Conservation (phyloP, 2,797 vertebrate genomes). For the Orestias chungarensis region DNA sequence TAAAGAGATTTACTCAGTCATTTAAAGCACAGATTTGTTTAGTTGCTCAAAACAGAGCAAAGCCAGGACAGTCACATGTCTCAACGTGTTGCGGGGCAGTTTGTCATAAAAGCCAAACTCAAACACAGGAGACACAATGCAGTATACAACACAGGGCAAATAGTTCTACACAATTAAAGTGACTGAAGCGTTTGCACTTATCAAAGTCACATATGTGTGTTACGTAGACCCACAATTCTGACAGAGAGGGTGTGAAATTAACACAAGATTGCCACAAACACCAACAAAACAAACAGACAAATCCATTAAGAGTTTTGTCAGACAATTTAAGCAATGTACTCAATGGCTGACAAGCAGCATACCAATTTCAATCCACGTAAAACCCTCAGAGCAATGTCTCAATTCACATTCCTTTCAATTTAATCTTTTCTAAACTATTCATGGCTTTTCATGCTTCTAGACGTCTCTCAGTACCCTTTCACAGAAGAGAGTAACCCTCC, state of each 20-base stretch:
- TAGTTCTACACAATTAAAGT: neutral
- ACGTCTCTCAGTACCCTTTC: constrained; percentile 62
- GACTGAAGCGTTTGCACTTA: neutral
- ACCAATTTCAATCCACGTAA: constrained; percentile 36
- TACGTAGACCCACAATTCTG: neutral
- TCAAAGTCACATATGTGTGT: neutral
- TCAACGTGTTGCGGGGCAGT: constrained; percentile 50
- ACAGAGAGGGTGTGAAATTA: neutral
- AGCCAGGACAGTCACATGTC: constrained; percentile 51
- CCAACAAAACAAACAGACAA: neutral
- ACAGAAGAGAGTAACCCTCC: constrained; percentile 57
- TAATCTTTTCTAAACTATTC: constrained; percentile 43
- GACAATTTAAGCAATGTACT: neutral
- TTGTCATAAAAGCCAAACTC: constrained; percentile 32
- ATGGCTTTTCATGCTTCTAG: constrained; percentile 52
- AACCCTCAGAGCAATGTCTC: constrained; percentile 42
- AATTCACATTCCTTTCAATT: constrained; percentile 63
- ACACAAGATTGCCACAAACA: neutral
- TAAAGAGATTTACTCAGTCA: constrained; percentile 35
- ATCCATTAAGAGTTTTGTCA: neutral
- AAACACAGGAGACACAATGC: constrained; percentile 38
- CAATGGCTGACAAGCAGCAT: constrained; percentile 30
- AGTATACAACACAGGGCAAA: constrained; percentile 23
- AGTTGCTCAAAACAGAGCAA: constrained; percentile 46
- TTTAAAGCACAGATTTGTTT: constrained; percentile 44